Evolutionary conservation across 2,888 invertebrate genomes (phyloP), one percentile per base, ranked within the genome.

Genomic region (Acrobasis consociella): DNA sequence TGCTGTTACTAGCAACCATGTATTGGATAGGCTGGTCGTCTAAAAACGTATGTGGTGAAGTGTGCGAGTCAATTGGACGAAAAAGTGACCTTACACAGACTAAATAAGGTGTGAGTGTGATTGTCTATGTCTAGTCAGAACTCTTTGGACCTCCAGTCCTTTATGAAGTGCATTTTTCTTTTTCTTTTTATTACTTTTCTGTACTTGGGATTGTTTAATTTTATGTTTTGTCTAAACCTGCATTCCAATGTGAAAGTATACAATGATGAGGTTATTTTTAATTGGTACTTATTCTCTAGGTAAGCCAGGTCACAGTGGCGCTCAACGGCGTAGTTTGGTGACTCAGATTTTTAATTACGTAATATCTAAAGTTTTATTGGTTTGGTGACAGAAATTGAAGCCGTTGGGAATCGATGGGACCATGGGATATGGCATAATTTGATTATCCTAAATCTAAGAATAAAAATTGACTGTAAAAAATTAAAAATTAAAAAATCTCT

Each of bases 101-200:
- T 56, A 56, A 56, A 63, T 65, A 68, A 65, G 60, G 74, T 79
- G 84, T 82, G 82, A 83, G 87, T 83, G 84, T 80, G 83, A 77
- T 70, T 83, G 88, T 89, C 89, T 90, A 89, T 83, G 88, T 90
- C 90, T 90, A 90, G 90, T 90, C 90, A 90, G 72, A 77, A 72
- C 68, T 69, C 63, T 52, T 52, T 67, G 72, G 76, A 75, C 74
- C 71, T 72, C 71, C 72, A 75, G 73, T 73, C 55, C 55, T 15
- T 22, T 49, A 61, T 71, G 72, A 78, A 75, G 72, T 81, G 83
- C 82, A 82, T 83, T 82, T 81, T 76, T 78, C 73, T 70, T 69
- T 69, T 69, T 60, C 56, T 49, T n/a, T 62, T 31, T 53, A n/a
- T 46, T 46, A 22, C 22, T 55, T 52, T 58, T 63, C 60, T 64